Percentiles rank a stretch among this genome's conserved stretches.
Evolutionary conservation across 2,888 invertebrate genomes (phyloP).

Genomic region (Rotaria magnacalcarata): DNA sequence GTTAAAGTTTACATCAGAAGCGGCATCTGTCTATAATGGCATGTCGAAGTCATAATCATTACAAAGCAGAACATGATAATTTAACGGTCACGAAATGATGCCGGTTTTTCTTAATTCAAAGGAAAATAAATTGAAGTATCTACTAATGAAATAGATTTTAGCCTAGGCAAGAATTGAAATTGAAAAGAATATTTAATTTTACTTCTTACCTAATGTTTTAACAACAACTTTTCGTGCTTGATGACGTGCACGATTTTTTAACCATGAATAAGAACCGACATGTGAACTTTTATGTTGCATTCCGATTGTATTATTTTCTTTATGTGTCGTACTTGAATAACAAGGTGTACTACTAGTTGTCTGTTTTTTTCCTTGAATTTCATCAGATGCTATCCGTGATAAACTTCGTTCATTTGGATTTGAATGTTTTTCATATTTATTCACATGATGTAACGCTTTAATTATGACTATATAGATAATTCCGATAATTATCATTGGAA

Average conservation of each 20-base stretch:
- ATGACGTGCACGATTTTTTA: not conserved
- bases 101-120: too few species aligned
- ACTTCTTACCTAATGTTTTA: not conserved
- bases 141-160: too few species aligned
- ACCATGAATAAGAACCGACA: not conserved
- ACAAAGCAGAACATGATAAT: too few species aligned
- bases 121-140: too few species aligned
- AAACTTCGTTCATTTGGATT: not conserved
- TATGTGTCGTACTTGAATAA: not conserved
- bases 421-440: not conserved
- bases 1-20: too few species aligned
- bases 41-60: too few species aligned
- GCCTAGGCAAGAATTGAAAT: too few species aligned
- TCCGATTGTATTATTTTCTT: not conserved
- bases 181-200: too few species aligned
- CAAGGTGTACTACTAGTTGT: not conserved
- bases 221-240: constrained; percentile 26
- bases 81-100: too few species aligned
- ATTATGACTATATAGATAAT: not conserved
- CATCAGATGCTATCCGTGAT: not conserved
- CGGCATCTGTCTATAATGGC: too few species aligned
- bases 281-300: not conserved
- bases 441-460: not conserved
- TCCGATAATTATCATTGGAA: constrained; percentile 35
- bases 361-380: not conserved